Evolutionary conservation across 2,113 vertebrate genomes (phyloP), one percentile per base, ranked within the genome.

Genomic region (Athene cunicularia): DNA sequence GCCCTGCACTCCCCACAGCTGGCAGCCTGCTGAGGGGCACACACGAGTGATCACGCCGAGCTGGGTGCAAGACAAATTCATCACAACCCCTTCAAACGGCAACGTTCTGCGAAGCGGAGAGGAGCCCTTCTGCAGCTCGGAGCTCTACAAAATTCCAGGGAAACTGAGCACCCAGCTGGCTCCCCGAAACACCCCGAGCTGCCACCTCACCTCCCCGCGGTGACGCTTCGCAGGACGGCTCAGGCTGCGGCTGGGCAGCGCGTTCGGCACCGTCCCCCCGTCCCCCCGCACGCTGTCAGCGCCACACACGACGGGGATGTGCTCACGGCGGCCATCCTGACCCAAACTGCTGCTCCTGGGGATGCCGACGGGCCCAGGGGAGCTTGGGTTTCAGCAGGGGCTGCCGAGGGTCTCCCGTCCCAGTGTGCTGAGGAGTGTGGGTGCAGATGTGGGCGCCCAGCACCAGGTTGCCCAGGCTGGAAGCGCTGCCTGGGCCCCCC

Each of bases 201-300:
- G n/a, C 52, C 5, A 4, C 43, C 50, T 64, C 18, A 5, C 14
- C 13, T 33, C 52, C 52, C 53, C 32, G 4, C 1, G 7, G 20
- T 11, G 28, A 16, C 20, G 19, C 22, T 49, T 27, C 18, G 22
- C 23, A 28, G 59, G 56, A 32, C 1, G 11, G 72, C 80, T 27
- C 3, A 12, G 55, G 43, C 41, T 37, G 80, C 53, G 67, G 24
- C 62, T 60, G 16, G 5, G 45, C 49, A 13, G 35, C 2, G 21
- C 14, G 19, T 12, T 53, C 6, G 10, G 59, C 66, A 26, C n/a
- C 0, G 4, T 6, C 28, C 12, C 30, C 63, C 2, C 0, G 1
- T 7, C 33, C 45, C 33, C 62, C 20, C 27, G 1, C 45, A 24
- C 4, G 1, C n/a, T 3, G 5, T 9, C 49, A 24, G 39, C 30